Base-by-base conservation (phyloP, 2,888 invertebrate species). In the Synergus umbraculus region DNA sequence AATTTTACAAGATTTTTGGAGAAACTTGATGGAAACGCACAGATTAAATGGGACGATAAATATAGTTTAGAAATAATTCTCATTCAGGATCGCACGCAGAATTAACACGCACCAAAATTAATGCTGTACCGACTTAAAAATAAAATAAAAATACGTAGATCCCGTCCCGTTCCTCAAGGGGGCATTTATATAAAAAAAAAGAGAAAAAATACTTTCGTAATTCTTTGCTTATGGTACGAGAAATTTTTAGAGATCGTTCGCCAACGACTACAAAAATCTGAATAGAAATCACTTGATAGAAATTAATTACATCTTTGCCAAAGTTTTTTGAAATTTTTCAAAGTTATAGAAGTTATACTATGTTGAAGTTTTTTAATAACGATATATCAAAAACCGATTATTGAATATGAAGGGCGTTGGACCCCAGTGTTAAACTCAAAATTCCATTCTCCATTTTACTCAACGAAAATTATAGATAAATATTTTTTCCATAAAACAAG, bases 21-120 rank as follows among this genome's bases (percentile, higher is more conserved):
- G 10, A 58, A 54, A 9, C 8, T 46, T 3, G 22, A 5, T 63
- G 18, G 60, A 29, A 63, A 22, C 60, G 60, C 60, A 63, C 18
- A 60, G 60, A 63, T 10, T 29, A 29, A 12, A 63, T 12, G 29
- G 60, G 1, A 12, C 12, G 60, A 63, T 29, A 5, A 60, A 10
- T 63, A 63, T 63, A 29, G 60, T 63, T 2, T 63, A 63, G 12
- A 29, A 29, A 7, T 63, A 63, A 63, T 63, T 63, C 60, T 63
- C 60, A 63, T 63, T 63, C 76, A 86, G 87, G 87, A 88, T 86
- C 86, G 86, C 81, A 86, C 83, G 80, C 86, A 85, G 88, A 88
- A 87, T 86, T 88, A 77, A 85, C 83, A 87, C 80, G 88, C 88
- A 88, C 88, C 83, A 78, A 10, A 43, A 83, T 83, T 77, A 88